These are phyloP conservation scores for Chaetura pelagica DNA, from an alignment of 2,113 vertebrate species.

Conservation along the genomic window DNA sequence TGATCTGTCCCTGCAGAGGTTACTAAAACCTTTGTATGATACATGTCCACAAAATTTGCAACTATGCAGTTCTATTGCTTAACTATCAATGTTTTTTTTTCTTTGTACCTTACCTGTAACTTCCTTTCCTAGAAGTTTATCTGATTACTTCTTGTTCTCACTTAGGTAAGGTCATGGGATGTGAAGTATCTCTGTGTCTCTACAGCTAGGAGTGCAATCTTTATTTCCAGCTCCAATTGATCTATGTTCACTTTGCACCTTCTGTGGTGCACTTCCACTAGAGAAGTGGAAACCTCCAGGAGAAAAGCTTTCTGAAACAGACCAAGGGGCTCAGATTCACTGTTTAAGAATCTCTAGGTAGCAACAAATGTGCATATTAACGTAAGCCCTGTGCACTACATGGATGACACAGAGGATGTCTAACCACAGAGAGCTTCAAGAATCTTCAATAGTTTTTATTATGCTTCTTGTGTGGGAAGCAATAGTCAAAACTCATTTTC, in stretches of 20 bases:
- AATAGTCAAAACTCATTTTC: background rate
- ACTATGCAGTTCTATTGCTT: background rate
- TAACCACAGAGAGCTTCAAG: background rate
- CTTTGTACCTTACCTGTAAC: background rate
- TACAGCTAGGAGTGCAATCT: background rate
- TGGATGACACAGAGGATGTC: background rate
- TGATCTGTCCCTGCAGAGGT: background rate
- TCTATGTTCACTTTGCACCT: background rate
- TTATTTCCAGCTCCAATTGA: background rate
- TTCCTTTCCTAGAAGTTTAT: background rate
- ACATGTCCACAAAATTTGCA: background rate
- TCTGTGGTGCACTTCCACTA: background rate
- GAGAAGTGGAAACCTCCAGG: background rate
- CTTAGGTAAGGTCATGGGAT: background rate
- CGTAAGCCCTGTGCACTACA: background rate
- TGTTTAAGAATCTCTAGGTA: background rate
- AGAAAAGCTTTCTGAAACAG: background rate
- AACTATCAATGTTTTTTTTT: background rate
- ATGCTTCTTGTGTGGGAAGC: background rate
- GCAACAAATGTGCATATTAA: background rate
- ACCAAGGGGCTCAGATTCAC: background rate
- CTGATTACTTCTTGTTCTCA: background rate
- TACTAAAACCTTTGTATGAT: background rate
- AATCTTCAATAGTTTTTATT: background rate
- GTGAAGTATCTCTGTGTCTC: background rate